A percentile compares a stretch with the other conserved stretches of the same genome.
These are phyloP conservation scores for Mycteria americana DNA, from an alignment of 2,797 vertebrate species.

Conservation along the genomic window DNA sequence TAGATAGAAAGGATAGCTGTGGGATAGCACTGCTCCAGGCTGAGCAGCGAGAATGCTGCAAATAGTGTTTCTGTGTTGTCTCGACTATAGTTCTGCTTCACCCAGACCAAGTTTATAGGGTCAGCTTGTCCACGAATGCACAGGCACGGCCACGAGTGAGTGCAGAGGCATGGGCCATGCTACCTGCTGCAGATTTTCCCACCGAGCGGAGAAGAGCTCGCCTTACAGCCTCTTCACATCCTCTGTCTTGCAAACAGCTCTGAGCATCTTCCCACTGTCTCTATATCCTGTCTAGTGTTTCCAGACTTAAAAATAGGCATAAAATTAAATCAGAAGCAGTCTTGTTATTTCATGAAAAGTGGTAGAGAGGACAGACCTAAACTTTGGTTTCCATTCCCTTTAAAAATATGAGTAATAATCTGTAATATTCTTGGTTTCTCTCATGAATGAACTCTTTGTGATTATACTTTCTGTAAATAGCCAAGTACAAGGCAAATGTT, in stretches of 20 bases:
- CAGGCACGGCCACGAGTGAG: fast-evolving
- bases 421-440: background rate
- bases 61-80: background rate
- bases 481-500: background rate
- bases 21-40: no score
- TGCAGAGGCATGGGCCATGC: background rate
- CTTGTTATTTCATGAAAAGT: background rate
- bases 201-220: background rate
- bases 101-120: no score
- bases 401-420: background rate
- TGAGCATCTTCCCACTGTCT: background rate
- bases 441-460: background rate
- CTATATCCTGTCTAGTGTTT: background rate
- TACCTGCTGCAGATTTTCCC: fast-evolving
- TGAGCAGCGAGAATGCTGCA: background rate
- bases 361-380: background rate
- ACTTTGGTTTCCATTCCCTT: background rate
- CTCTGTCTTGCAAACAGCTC: background rate
- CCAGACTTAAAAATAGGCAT: background rate
- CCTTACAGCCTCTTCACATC: background rate
- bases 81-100: background rate
- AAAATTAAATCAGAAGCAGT: background rate
- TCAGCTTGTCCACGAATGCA: fast-evolving
- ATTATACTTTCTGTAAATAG: background rate
- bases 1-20: background rate